phyloP scores from a whole-genome alignment of 2,888 invertebrate genomes.

The Cylloceria caligata region DNA sequence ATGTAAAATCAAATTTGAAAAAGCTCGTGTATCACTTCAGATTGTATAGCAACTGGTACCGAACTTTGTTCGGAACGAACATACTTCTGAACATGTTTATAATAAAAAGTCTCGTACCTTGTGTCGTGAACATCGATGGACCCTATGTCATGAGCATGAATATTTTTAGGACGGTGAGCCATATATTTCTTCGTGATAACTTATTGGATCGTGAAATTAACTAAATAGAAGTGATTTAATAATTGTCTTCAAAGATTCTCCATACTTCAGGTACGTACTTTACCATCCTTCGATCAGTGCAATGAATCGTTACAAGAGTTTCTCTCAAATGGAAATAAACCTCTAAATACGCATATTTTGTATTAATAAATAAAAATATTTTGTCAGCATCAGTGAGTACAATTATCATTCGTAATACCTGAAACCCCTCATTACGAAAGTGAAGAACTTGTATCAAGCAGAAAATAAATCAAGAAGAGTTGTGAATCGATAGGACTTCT shows the following conservation, averaged over 20 bases:
- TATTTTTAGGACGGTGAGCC: slow-evolving; percentile 52
- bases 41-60: slow-evolving; percentile 43
- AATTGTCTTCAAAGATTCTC: slow-evolving; percentile 9
- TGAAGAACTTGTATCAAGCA: slow-evolving; percentile 14
- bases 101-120: slow-evolving; percentile 31
- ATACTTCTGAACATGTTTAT: slow-evolving; percentile 46
- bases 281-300: slow-evolving; percentile 6
- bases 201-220: background rate
- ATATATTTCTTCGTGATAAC: background rate
- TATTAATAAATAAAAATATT: slow-evolving; percentile 2
- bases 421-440: background rate
- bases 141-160: slow-evolving; percentile 50
- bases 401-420: background rate
- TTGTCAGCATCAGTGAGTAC: background rate
- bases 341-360: background rate
- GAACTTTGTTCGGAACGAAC: slow-evolving; percentile 29
- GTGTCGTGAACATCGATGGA: slow-evolving; percentile 33
- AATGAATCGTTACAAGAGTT: background rate
- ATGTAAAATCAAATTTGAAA: no score
- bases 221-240: background rate
- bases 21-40: background rate
- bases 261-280: slow-evolving; percentile 27
- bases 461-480: slow-evolving; percentile 12
- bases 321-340: background rate
- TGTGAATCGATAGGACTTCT: slow-evolving; percentile 48